A percentile compares a stretch with the other conserved stretches of the same genome.
These are phyloP conservation scores for Spodoptera litura DNA, from an alignment of 1,140 invertebrate species.

Conservation along the genomic window DNA sequence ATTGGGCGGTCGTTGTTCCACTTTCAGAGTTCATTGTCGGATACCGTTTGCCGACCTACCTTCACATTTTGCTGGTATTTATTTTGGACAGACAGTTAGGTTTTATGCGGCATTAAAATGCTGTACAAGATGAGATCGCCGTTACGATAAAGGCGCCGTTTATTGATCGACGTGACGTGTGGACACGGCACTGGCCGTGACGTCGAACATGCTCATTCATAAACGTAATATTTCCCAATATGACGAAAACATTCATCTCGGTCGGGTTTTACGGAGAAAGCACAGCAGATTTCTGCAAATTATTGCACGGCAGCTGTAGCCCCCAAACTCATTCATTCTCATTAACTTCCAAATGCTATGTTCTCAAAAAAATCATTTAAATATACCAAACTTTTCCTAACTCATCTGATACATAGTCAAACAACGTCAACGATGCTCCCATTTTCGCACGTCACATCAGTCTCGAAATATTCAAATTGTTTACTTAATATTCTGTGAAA, in stretches of 20 bases:
- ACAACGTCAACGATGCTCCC: not conserved
- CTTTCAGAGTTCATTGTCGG: constrained; percentile 69
- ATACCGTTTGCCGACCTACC: constrained; percentile 82
- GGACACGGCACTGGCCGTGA: not conserved
- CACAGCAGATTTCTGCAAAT: no score
- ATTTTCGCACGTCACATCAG: not conserved
- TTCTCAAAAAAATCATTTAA: not conserved
- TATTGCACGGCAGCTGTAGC: no score
- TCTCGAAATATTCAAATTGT: not conserved
- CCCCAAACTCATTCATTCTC: no score
- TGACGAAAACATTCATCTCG: not conserved
- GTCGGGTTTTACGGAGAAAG: not conserved
- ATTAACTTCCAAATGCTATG: no score
- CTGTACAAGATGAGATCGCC: constrained; percentile 65
- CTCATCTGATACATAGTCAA: not conserved
- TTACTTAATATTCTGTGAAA: not conserved
- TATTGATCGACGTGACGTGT: constrained; percentile 55
- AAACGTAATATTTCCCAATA: constrained; percentile 39
- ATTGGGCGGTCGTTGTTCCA: constrained; percentile 76
- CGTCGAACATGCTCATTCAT: constrained; percentile 32
- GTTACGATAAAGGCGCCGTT: constrained; percentile 58
- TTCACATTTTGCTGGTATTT: constrained; percentile 75
- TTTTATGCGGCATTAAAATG: constrained; percentile 70
- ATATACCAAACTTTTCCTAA: constrained; percentile 16
- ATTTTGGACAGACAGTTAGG: constrained; percentile 78